Evolutionary conservation across 1,140 invertebrate genomes (phyloP).

Genomic region (Cyrtorhinus lividipennis): DNA sequence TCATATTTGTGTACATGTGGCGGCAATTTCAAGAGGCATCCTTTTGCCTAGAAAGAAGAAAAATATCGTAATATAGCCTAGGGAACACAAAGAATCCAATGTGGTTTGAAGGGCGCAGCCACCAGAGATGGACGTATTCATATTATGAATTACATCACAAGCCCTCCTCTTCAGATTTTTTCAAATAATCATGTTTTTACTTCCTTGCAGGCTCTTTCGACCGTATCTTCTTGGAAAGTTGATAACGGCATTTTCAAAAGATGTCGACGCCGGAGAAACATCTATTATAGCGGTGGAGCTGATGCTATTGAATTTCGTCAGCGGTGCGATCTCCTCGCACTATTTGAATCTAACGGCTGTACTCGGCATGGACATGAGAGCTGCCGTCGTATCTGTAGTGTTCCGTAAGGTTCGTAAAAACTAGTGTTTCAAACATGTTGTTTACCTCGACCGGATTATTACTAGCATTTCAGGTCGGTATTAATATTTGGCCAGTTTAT

Average conservation of each 20-base stretch:
- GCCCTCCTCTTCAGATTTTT: no score
- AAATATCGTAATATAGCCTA: no score
- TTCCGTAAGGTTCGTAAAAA: constrained; percentile 68
- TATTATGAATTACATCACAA: no score
- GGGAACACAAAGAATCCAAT: no score
- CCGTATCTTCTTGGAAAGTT: not conserved
- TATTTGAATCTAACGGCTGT: not conserved
- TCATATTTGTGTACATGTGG: no score
- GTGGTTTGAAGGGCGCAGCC: no score
- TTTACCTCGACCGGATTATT: not conserved
- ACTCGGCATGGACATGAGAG: constrained; percentile 57
- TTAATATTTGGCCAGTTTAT: no score
- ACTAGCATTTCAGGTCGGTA: no score
- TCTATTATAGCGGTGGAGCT: not conserved
- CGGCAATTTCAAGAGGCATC: no score
- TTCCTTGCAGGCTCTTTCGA: constrained; percentile 5
- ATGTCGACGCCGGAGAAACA: not conserved
- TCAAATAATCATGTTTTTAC: no score
- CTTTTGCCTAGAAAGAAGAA: no score
- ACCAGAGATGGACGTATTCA: no score
- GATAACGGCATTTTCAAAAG: not conserved
- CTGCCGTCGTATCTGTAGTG: constrained; percentile 60
- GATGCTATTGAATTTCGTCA: not conserved
- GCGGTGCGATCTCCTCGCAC: not conserved
- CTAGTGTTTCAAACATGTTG: not conserved